A percentile compares a stretch with the other conserved stretches of the same genome.
Conservation (phyloP, 2,113 vertebrate species). For the Procavia capensis region DNA sequence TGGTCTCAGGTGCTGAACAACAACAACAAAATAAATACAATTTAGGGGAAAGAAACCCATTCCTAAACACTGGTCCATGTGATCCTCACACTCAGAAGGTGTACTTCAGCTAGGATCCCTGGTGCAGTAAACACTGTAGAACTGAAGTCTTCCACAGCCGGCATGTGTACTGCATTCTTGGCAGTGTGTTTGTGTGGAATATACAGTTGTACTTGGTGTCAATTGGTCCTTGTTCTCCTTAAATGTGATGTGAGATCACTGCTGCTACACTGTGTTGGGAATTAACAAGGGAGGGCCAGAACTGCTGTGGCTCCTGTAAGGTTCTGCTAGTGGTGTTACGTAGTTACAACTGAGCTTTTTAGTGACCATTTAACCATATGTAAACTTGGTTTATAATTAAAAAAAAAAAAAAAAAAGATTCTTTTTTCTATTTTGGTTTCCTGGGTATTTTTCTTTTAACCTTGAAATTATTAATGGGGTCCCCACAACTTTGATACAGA, state of each 20-base stretch:
- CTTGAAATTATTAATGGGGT: constrained; percentile 33
- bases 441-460: constrained; percentile 70
- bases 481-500: neutral
- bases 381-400: constrained; percentile 81
- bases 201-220: constrained; percentile 23
- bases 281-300: neutral
- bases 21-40: neutral
- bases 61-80: neutral
- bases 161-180: neutral
- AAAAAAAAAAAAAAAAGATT: constrained; percentile 76
- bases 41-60: neutral
- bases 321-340: neutral
- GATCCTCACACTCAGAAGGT: neutral
- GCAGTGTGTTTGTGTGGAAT: neutral
- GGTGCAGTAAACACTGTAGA: neutral
- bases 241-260: constrained; percentile 33
- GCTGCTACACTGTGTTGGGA: neutral
- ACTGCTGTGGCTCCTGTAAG: neutral
- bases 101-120: neutral
- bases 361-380: constrained; percentile 68
- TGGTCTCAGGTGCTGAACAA: neutral
- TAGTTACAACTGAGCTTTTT: neutral
- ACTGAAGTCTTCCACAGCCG: neutral
- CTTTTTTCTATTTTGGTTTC: constrained; percentile 80
- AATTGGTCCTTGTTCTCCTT: constrained; percentile 36